phyloP scores from a whole-genome alignment of 2,113 vertebrate genomes.

The Ramphastos sulfuratus region DNA sequence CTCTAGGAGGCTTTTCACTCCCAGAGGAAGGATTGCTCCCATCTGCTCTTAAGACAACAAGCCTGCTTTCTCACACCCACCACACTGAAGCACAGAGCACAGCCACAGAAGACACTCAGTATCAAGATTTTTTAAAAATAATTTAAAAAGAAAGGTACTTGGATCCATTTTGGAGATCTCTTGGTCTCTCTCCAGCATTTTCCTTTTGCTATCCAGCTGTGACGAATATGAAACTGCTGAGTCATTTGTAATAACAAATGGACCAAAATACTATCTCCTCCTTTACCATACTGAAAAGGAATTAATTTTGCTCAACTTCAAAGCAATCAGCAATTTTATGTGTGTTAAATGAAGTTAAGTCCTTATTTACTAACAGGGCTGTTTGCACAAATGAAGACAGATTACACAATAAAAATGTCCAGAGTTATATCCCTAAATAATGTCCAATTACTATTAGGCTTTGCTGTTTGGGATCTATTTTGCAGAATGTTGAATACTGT shows the following conservation, averaged over 20 bases:
- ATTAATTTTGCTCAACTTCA: slow-evolving; percentile 35
- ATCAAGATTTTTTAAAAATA: background rate
- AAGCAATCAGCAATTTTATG: slow-evolving; percentile 18
- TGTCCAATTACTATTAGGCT: background rate
- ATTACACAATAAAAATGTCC: slow-evolving; percentile 20
- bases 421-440: slow-evolving; percentile 33
- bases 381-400: slow-evolving; percentile 7
- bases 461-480: background rate
- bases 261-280: background rate
- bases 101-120: background rate
- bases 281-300: background rate
- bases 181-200: background rate
- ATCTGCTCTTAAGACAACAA: background rate
- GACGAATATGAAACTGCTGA: background rate
- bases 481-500: background rate
- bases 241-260: background rate
- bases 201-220: background rate
- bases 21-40: background rate
- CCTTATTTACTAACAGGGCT: slow-evolving; percentile 1
- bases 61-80: background rate
- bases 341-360: slow-evolving; percentile 45
- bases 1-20: background rate
- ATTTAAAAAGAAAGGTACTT: background rate
- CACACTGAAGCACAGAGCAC: background rate
- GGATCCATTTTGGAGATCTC: background rate